Percentiles rank a stretch among this genome's conserved stretches.
phyloP scores from a whole-genome alignment of 2,113 vertebrate species.

The Blennius ocellaris region DNA sequence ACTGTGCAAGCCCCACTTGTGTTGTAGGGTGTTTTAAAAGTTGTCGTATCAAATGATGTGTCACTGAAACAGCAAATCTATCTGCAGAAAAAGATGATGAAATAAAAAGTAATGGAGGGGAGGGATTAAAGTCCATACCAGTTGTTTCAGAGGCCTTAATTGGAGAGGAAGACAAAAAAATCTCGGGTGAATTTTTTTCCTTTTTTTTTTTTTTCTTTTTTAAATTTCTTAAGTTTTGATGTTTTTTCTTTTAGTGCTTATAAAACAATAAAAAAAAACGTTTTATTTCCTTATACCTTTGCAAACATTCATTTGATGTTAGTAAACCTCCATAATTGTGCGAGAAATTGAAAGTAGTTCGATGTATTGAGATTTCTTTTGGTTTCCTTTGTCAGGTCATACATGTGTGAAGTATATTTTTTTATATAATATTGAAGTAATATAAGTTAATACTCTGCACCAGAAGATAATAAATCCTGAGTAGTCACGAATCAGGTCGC shows the following conservation, averaged over 20 bases:
- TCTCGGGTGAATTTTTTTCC: slow-evolving; percentile 59
- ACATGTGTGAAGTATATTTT: slow-evolving; percentile 83
- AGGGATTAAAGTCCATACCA: slow-evolving; percentile 18
- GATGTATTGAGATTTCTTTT: slow-evolving; percentile 67
- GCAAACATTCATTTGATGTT: slow-evolving; percentile 70
- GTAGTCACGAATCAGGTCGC: slow-evolving; percentile 65
- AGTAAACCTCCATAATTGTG: slow-evolving; percentile 61
- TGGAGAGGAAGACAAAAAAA: slow-evolving; percentile 51
- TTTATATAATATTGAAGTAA: slow-evolving; percentile 83
- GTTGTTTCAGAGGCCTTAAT: slow-evolving; percentile 80
- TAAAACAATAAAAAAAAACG: slow-evolving; percentile 68
- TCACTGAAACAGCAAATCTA: slow-evolving; percentile 75
- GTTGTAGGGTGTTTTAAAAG: slow-evolving; percentile 92
- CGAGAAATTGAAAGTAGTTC: slow-evolving; percentile 70
- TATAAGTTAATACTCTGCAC: slow-evolving; percentile 80
- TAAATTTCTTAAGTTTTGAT: slow-evolving; percentile 44
- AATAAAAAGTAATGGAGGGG: neutral
- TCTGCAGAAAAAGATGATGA: slow-evolving; percentile 31
- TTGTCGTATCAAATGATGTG: slow-evolving; percentile 73
- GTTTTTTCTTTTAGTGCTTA: slow-evolving; percentile 69
- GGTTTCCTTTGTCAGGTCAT: slow-evolving; percentile 73
- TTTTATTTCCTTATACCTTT: slow-evolving; percentile 74
- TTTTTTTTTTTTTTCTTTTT: slow-evolving; percentile 76
- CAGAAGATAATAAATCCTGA: slow-evolving; percentile 74
- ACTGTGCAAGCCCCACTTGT: slow-evolving; percentile 89